phyloP scores from a whole-genome alignment of 2,113 vertebrate species.

The Pampusana beccarii region DNA sequence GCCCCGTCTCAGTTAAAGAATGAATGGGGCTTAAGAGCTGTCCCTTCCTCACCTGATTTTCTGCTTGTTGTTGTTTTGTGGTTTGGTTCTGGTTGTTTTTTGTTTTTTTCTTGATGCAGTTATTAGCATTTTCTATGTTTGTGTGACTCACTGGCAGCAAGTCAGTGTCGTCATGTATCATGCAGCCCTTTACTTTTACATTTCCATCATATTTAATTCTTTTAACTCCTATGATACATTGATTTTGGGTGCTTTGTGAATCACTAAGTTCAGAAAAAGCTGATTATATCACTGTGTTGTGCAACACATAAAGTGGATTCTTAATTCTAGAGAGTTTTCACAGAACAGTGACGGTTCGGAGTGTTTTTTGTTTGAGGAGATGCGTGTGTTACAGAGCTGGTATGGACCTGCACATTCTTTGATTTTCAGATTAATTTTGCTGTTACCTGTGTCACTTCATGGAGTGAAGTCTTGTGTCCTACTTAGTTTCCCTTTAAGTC shows the following conservation, averaged over 20 bases:
- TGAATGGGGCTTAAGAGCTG: neutral
- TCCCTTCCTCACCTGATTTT: neutral
- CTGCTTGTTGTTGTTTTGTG: neutral
- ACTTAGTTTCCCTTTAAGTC: neutral
- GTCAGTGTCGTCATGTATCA: neutral
- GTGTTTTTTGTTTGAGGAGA: neutral
- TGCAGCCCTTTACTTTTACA: neutral
- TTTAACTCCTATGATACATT: rapidly evolving
- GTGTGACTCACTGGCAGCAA: neutral
- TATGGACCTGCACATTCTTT: neutral
- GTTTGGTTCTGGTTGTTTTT: neutral
- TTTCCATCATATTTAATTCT: neutral
- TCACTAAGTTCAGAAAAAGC: neutral
- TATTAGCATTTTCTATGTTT: neutral
- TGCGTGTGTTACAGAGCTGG: neutral
- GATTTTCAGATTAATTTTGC: neutral
- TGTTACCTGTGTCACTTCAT: neutral
- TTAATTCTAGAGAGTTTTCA: neutral
- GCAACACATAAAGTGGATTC: neutral
- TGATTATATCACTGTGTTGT: neutral
- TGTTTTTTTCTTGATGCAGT: neutral
- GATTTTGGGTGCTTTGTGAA: neutral
- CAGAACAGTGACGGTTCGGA: neutral
- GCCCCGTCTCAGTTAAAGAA: neutral
- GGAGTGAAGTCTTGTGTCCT: neutral